Percentiles rank a stretch among this genome's conserved stretches.
Conservation (phyloP, 2,888 invertebrate genomes). For the Ashinkailepas kermadecensis region DNA sequence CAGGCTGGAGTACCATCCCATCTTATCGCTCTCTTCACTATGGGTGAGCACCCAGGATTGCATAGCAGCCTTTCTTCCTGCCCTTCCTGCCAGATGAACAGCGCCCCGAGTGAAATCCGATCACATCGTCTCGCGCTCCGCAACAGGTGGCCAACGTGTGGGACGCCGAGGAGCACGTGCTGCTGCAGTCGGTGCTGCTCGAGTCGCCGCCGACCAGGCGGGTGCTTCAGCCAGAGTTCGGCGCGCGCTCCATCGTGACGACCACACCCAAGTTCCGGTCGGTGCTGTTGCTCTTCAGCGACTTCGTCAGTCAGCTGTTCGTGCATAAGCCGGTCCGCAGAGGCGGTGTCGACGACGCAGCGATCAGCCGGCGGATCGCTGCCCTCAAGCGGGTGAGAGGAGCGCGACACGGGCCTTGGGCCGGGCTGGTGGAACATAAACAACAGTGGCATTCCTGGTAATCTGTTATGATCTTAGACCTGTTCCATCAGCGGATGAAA, state of each 20-base stretch:
- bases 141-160: conserved; percentile 52
- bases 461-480: too few species aligned
- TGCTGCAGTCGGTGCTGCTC: conserved; percentile 51
- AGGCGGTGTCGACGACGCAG: background rate
- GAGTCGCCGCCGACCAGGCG: conserved; percentile 52
- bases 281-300: background rate
- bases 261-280: background rate
- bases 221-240: conserved; percentile 53
- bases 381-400: background rate
- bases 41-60: too few species aligned
- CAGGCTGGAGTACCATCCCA: too few species aligned
- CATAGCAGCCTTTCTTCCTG: too few species aligned
- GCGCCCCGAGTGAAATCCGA: too few species aligned
- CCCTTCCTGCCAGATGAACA: too few species aligned
- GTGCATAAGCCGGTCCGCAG: background rate
- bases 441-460: too few species aligned
- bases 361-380: background rate
- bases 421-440: too few species aligned
- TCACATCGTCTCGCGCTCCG: too few species aligned
- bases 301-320: background rate
- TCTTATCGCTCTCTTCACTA: too few species aligned
- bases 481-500: too few species aligned
- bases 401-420: too few species aligned
- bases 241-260: conserved; percentile 45
- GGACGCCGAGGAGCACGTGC: conserved; percentile 52